These are phyloP conservation scores for Holothuria glaberrima DNA, from an alignment of 35 echinoderm and acorn worm genomes.

Conservation along the genomic window DNA sequence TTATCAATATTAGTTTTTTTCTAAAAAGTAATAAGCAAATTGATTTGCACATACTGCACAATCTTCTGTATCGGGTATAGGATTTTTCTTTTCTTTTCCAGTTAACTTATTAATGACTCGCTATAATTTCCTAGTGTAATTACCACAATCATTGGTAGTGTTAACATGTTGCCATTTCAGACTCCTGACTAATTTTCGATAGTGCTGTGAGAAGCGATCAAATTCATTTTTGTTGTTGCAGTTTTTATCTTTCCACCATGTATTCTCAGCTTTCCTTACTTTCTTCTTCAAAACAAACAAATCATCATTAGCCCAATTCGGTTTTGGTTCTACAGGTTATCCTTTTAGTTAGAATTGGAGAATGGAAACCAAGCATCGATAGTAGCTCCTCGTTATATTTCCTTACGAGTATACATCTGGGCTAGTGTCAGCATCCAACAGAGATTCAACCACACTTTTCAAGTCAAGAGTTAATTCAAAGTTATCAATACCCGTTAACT, in stretches of 20 bases:
- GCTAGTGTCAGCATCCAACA: background rate
- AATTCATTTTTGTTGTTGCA: background rate
- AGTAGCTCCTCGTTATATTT: background rate
- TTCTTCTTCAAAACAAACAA: background rate
- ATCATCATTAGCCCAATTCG: conserved; percentile 13
- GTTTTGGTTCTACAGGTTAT: conserved; percentile 11
- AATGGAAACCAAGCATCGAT: background rate
- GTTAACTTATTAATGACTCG: conserved; percentile 1
- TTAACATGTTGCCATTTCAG: conserved; percentile 25
- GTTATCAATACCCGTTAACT: background rate
- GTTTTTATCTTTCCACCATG: background rate
- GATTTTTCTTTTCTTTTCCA: conserved; percentile 16
- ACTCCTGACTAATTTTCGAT: conserved; percentile 11
- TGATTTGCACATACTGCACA: background rate
- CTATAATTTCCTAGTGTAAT: background rate
- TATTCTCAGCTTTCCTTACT: conserved; percentile 12
- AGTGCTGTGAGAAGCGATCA: background rate
- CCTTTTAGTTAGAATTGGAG: background rate
- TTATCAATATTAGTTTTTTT: background rate
- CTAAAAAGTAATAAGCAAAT: background rate
- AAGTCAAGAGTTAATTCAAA: background rate
- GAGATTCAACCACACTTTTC: background rate
- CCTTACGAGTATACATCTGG: background rate
- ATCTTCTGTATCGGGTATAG: background rate
- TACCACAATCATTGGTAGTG: background rate